Percentiles rank a stretch among this genome's conserved stretches.
Evolutionary conservation across 2,888 invertebrate genomes (phyloP).

Genomic region (Julus scandinavius): DNA sequence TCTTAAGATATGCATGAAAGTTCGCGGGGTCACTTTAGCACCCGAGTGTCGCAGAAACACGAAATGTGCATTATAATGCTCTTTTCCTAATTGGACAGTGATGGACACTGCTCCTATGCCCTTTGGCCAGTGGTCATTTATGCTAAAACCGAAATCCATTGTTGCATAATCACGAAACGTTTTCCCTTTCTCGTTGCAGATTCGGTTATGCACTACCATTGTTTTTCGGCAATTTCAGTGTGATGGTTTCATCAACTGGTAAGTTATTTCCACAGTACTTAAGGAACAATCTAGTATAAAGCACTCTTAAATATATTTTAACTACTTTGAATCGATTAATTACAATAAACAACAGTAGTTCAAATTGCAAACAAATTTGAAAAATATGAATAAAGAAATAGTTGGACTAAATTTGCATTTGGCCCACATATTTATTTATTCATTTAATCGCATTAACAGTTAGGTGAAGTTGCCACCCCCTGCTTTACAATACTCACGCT

Average conservation of each 20-base stretch:
- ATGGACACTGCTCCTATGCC: neutral
- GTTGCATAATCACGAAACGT: neutral
- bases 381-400: too few species aligned
- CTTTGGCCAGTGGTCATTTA: slow-evolving; percentile 22
- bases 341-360: too few species aligned
- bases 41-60: neutral
- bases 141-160: neutral
- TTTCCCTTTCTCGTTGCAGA: slow-evolving; percentile 63
- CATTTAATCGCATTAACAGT: too few species aligned
- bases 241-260: slow-evolving; percentile 77
- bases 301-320: too few species aligned
- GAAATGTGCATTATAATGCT: slow-evolving; percentile 6
- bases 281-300: too few species aligned
- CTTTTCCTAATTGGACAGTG: neutral
- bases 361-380: too few species aligned
- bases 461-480: too few species aligned
- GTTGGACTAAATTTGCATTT: too few species aligned
- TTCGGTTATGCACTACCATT: slow-evolving; percentile 77
- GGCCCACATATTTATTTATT: too few species aligned
- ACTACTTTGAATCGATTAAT: too few species aligned
- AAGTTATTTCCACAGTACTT: too few species aligned
- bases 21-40: neutral
- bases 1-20: slow-evolving; percentile 31
- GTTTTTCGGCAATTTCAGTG: slow-evolving; percentile 75
- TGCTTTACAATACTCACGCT: too few species aligned